phyloP scores from a whole-genome alignment of 2,113 vertebrate species.

The Scortum barcoo region DNA sequence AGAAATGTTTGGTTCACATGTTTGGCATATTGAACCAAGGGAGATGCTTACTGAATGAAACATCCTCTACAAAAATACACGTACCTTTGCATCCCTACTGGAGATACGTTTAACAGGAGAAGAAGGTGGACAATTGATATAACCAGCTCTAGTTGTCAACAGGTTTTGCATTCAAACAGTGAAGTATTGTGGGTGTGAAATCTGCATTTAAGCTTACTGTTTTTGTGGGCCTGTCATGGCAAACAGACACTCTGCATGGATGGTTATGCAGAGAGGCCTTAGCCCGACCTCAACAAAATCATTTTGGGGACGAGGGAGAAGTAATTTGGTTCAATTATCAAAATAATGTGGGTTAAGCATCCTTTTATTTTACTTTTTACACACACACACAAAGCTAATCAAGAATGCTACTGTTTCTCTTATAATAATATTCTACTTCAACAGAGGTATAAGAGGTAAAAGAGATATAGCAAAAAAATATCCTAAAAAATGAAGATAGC shows the following conservation, averaged over 20 bases:
- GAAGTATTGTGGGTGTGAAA: too few relatives aligned
- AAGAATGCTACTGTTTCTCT: neutral
- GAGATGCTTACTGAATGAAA: too few relatives aligned
- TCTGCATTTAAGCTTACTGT: too few relatives aligned
- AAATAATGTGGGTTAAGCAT: conserved; percentile 20
- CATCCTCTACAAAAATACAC: too few relatives aligned
- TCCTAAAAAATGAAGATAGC: neutral
- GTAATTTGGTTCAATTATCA: conserved; percentile 37
- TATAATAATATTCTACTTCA: too few relatives aligned
- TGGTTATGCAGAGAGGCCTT: too few relatives aligned
- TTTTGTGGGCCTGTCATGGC: neutral
- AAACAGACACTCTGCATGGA: too few relatives aligned
- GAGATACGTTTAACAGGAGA: neutral
- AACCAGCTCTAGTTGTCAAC: too few relatives aligned
- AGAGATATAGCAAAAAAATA: neutral
- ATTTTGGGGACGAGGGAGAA: conserved; percentile 29
- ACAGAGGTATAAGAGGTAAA: neutral
- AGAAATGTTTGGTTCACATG: too few relatives aligned
- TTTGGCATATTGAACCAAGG: too few relatives aligned
- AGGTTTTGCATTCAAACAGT: neutral
- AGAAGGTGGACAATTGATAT: neutral
- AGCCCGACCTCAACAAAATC: conserved; percentile 16
- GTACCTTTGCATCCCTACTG: too few relatives aligned
- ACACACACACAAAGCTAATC: neutral
- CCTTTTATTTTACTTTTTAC: neutral